These are phyloP conservation scores for Hermaeophaga mercurialis DNA, from an alignment of 2,888 invertebrate genomes.

Conservation along the genomic window DNA sequence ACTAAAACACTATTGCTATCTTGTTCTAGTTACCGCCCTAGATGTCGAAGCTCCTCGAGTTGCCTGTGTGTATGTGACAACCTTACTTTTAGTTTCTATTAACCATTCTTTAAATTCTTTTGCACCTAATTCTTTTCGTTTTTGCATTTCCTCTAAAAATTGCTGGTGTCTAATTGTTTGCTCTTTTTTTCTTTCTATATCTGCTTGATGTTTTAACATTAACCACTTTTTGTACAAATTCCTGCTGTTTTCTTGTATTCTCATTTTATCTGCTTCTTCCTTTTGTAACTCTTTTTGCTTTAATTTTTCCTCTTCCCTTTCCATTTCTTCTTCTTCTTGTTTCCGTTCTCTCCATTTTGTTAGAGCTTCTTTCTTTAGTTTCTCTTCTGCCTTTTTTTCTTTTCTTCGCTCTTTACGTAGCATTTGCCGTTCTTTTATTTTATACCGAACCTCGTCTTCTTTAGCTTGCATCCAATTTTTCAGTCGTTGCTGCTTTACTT, in stretches of 20 bases:
- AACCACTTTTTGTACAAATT: slow-evolving; percentile 7
- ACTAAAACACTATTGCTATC: neutral
- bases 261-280: neutral
- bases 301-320: neutral
- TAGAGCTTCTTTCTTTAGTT: neutral
- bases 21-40: neutral
- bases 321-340: slow-evolving; percentile 4
- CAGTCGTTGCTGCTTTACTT: slow-evolving; percentile 2
- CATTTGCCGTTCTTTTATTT: neutral
- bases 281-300: neutral
- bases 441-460: neutral
- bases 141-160: neutral
- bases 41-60: neutral
- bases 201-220: neutral
- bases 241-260: neutral
- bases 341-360: neutral
- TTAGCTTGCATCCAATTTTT: slow-evolving; percentile 1
- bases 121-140: neutral
- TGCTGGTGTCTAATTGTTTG: neutral
- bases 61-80: neutral
- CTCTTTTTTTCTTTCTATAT: neutral
- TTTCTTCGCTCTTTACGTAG: neutral
- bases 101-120: slow-evolving; percentile 2
- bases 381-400: neutral
- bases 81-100: neutral